Conservation (phyloP, 35 echinoderm and acorn worm species). For the Anneissia japonica region DNA sequence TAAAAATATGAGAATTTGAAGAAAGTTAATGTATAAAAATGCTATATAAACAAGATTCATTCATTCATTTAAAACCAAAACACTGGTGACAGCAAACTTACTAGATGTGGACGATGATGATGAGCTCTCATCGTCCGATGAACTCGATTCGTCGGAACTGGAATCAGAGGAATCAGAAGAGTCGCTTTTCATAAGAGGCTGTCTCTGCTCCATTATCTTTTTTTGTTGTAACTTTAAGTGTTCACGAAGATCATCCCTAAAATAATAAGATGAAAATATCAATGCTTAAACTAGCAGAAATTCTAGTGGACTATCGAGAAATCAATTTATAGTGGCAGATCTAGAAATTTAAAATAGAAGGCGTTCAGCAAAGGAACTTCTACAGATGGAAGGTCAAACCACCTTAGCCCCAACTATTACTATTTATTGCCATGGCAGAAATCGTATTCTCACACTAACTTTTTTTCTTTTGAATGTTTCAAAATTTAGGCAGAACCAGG, state of each 20-base stretch:
- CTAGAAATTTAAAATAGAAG: too few relatives aligned
- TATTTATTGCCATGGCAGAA: too few relatives aligned
- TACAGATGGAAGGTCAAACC: too few relatives aligned
- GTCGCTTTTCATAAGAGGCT: slow-evolving; percentile 37
- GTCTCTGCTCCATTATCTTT: slow-evolving; percentile 85
- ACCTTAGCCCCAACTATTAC: too few relatives aligned
- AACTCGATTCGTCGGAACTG: not conserved
- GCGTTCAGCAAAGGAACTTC: too few relatives aligned
- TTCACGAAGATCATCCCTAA: slow-evolving; percentile 75
- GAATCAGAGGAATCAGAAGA: not conserved
- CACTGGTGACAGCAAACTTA: not conserved
- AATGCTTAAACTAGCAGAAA: too few relatives aligned
- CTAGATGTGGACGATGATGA: not conserved
- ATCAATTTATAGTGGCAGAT: too few relatives aligned
- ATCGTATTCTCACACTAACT: too few relatives aligned
- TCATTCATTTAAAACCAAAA: not conserved
- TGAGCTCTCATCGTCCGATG: not conserved
- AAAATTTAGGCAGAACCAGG: too few relatives aligned
- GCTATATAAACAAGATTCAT: not conserved
- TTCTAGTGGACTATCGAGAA: too few relatives aligned
- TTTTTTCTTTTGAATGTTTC: too few relatives aligned
- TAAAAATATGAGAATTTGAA: slow-evolving; percentile 1
- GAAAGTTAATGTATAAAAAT: not conserved
- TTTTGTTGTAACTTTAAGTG: slow-evolving; percentile 82
- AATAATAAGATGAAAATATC: too few relatives aligned